Conservation (phyloP, 2,113 vertebrate species). For the Callipepla californica region DNA sequence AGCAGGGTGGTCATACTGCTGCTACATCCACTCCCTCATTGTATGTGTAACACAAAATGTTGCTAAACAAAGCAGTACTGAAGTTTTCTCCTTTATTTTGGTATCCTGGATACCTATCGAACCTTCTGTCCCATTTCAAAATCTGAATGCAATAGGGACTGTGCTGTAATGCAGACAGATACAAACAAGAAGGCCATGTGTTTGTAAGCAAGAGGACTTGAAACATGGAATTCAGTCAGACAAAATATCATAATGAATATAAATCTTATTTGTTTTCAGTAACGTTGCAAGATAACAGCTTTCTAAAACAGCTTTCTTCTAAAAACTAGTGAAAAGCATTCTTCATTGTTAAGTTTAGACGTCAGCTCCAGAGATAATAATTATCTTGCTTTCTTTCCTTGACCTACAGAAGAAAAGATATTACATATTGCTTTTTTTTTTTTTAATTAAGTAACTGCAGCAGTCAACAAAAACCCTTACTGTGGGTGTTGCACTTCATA, state of each 20-base stretch:
- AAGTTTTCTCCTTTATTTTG: neutral
- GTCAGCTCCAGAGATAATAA: neutral
- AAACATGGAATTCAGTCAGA: neutral
- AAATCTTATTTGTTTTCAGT: neutral
- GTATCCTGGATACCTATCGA: neutral
- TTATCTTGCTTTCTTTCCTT: neutral
- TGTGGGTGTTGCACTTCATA: neutral
- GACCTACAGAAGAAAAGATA: neutral
- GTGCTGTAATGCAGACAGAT: neutral
- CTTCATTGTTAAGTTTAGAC: neutral
- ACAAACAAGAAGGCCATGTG: accelerated
- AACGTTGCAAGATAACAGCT: neutral
- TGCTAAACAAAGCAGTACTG: neutral
- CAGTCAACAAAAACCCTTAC: neutral
- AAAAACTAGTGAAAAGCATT: neutral
- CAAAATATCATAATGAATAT: neutral
- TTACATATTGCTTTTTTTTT: neutral
- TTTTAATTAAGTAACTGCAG: neutral
- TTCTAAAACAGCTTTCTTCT: neutral
- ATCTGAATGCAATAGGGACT: neutral
- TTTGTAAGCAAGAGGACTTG: neutral
- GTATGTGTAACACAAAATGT: neutral
- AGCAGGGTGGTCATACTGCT: neutral
- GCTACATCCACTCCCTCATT: neutral
- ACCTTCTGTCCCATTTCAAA: neutral